phyloP scores from a whole-genome alignment of 2,113 vertebrate genomes.

The Papio anubis region DNA sequence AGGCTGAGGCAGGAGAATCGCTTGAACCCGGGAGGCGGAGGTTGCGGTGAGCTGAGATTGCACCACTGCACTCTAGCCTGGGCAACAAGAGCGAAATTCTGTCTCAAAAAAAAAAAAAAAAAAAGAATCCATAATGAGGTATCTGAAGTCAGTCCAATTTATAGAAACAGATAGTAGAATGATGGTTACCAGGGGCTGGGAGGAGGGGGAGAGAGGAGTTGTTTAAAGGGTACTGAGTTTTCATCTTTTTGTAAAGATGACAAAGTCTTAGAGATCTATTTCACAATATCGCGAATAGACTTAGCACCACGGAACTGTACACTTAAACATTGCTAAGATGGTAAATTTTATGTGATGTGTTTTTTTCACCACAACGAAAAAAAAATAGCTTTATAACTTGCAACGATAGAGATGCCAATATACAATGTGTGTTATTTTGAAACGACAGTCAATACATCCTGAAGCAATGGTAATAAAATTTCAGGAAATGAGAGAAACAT shows the following conservation, averaged over 20 bases:
- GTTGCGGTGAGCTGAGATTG: too few relatives aligned
- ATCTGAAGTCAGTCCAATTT: not conserved
- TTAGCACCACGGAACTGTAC: not conserved
- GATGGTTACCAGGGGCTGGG: not conserved
- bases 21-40: too few relatives aligned
- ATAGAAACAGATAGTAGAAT: not conserved
- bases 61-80: too few relatives aligned
- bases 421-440: not conserved
- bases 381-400: not conserved
- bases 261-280: not conserved
- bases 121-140: not conserved
- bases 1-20: too few relatives aligned
- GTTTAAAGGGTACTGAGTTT: not conserved
- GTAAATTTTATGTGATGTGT: not conserved
- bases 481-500: conserved; percentile 3
- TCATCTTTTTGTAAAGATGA: not conserved
- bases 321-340: not conserved
- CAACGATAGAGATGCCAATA: not conserved
- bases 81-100: too few relatives aligned
- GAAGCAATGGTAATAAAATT: not conserved
- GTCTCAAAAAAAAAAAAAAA: too few relatives aligned
- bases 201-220: accelerated
- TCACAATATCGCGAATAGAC: not conserved
- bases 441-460: not conserved
- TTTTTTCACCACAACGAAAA: not conserved